Base-by-base conservation (phyloP, 2,113 vertebrate species). In the Dermatemys mawii region DNA sequence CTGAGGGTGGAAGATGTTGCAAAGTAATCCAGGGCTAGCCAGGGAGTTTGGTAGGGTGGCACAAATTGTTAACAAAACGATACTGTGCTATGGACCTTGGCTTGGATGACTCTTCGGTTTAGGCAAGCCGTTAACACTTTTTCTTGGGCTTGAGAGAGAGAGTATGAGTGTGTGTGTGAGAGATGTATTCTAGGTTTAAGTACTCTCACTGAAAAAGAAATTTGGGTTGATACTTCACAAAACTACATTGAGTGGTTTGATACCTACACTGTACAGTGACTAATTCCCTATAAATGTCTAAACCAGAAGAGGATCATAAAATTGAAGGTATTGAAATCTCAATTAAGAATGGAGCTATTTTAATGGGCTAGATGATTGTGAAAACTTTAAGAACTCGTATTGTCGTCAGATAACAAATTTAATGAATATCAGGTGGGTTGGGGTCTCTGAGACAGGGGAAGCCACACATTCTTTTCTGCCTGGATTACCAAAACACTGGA, bases 201-300 rank as follows among this genome's bases (percentile, higher is more conserved):
- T 7, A 0, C 84, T 70, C 38, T 84, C 54, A 44, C 6, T 0
- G 7, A 70, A 53, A 76, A 0, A 2, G 5, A 82, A 22, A 48
- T 90, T 87, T 51, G 32, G 75, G 76, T 90, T 46, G 6, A 41
- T 78, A 1, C n/a, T 41, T 7, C 41, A 6, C 29, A 60, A 70
- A 78, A 35, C 35, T 73, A 5, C 19, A 22, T 27, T 57, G 22
- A 11, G 67, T 44, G 73, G 38, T 38, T 44, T 75, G 70, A 11
- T 63, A 29, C 19, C 80, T 83, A 27, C 17, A 0, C 70, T 35
- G 38, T 4, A 29, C 44, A 27, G 50, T 82, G 54, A 6, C 27
- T 60, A 55, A 19, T 35, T 90, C 78, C 60, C 79, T 38, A 0
- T 41, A 21, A 8, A 16, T 32, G 1, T 38, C 50, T 8, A 11